Evolutionary conservation across 2,113 vertebrate genomes (phyloP), one percentile per base, ranked within the genome.

Genomic region (Probosciger aterrimus): DNA sequence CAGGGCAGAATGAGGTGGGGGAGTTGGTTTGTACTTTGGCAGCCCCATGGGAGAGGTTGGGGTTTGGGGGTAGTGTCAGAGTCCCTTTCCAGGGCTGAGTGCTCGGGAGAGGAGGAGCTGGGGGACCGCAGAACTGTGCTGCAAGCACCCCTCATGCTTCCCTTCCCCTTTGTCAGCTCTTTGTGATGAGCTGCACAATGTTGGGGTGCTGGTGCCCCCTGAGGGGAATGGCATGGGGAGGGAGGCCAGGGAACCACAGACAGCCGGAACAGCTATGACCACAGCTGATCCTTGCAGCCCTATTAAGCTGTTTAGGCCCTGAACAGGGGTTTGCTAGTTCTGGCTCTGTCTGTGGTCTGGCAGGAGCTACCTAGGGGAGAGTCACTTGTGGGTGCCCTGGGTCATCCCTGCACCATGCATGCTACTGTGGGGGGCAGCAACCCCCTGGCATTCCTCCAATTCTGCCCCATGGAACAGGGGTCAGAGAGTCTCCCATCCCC

Each of bases 161-260:
- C 22, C 8, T 1, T 60, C 46, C 35, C 5, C 0, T 27, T 19
- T 2, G 0, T 24, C 3, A 0, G 62, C n/a, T 52, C 11, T 17
- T 22, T 2, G 3, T 4, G 9, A 44, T 2, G 2, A 17, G 14
- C 37, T 3, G 9, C 6, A 8, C 14, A 1, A 7, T 9, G 11
- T 23, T 1, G 4, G 44, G 16, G 31, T 7, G 9, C 12, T 4
- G 16, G 9, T 41, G 24, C 4, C n/a, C 20, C 4, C 1, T 4
- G 3, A 33, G 37, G 39, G 33, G 41, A n/a, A 44, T 4, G 0
- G 19, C 4, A 11, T 2, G 7, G 19, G 14, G 27, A 10, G 27
- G 8, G 59, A 37, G 25, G 27, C 59, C 9, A 0, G 8, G 41
- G 10, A 50, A 10, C 18, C 0, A 0, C 33, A 3, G 22, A 5